A percentile compares a stretch with the other conserved stretches of the same genome.
phyloP scores from a whole-genome alignment of 1,140 invertebrate genomes.

The Sycophaga agraensis region DNA sequence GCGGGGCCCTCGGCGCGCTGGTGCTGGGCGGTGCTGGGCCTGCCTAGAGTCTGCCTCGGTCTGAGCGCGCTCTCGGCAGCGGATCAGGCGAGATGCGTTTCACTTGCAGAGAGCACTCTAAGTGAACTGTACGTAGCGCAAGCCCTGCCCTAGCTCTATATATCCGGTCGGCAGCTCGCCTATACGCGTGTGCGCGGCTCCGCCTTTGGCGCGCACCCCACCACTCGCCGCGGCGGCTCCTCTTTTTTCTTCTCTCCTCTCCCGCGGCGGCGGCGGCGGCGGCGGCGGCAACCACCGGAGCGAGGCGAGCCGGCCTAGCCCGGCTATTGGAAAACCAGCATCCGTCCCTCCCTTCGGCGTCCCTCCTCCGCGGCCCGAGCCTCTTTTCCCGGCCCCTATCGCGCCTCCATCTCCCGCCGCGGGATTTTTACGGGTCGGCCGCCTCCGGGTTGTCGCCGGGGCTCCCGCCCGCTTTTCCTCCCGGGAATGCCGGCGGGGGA shows the following conservation, averaged over 20 bases:
- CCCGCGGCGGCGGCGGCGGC: not conserved
- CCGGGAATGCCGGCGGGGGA: no score
- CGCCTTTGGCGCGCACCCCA: constrained; percentile 23
- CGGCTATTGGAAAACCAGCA: constrained; percentile 41
- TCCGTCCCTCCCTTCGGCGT: constrained; percentile 32
- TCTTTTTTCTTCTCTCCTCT: constrained; percentile 40
- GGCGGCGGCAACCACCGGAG: constrained; percentile 49
- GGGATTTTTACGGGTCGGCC: no score
- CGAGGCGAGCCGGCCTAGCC: constrained; percentile 44
- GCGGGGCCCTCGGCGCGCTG: no score
- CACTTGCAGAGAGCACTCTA: constrained; percentile 45
- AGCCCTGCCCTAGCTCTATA: constrained; percentile 61
- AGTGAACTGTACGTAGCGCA: constrained; percentile 58
- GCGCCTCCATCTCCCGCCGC: no score
- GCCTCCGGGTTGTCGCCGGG: no score
- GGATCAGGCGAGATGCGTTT: no score
- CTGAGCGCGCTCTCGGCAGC: no score
- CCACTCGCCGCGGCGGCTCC: constrained; percentile 28
- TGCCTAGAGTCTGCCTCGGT: no score
- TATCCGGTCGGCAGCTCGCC: constrained; percentile 51
- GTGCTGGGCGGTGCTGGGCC: no score
- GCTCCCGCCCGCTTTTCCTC: no score
- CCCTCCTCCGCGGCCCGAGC: constrained; percentile 25
- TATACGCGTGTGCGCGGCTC: constrained; percentile 1
- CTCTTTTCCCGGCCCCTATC: not conserved